These are phyloP conservation scores for Habrosyne pyritoides DNA, from an alignment of 2,888 invertebrate genomes.

Conservation along the genomic window DNA sequence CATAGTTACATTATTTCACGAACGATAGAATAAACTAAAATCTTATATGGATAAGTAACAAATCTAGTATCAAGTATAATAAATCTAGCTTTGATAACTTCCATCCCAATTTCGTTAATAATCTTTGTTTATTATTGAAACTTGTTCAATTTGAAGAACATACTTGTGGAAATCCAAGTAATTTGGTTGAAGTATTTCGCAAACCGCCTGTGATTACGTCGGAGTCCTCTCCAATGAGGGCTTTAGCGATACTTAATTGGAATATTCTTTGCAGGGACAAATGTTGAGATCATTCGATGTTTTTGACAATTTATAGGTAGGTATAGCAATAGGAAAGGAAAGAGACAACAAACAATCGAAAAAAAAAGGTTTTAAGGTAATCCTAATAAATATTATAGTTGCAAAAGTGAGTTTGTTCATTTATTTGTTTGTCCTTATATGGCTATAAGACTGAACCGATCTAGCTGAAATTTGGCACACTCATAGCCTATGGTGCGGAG, in stretches of 20 bases:
- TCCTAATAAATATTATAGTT: too few species aligned
- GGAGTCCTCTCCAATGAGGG: slow-evolving; percentile 10
- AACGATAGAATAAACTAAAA: background rate
- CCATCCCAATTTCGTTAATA: background rate
- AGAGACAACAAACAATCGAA: too few species aligned
- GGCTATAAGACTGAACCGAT: too few species aligned
- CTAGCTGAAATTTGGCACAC: too few species aligned
- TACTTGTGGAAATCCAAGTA: slow-evolving; percentile 28
- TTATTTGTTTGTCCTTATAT: too few species aligned
- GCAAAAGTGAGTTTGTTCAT: too few species aligned
- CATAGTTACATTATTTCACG: background rate
- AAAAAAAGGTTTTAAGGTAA: too few species aligned
- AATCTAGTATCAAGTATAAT: background rate
- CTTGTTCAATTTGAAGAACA: slow-evolving; percentile 6
- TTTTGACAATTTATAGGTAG: background rate
- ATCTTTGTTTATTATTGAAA: background rate
- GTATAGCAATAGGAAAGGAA: too few species aligned
- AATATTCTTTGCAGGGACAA: background rate
- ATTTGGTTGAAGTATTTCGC: slow-evolving; percentile 24
- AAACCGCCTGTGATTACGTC: slow-evolving; percentile 29
- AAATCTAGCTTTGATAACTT: background rate
- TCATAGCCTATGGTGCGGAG: too few species aligned
- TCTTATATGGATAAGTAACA: background rate
- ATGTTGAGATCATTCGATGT: background rate
- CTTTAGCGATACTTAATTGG: slow-evolving; percentile 1